Conservation (phyloP, 2,797 vertebrate genomes). For the Gambelia wislizenii region DNA sequence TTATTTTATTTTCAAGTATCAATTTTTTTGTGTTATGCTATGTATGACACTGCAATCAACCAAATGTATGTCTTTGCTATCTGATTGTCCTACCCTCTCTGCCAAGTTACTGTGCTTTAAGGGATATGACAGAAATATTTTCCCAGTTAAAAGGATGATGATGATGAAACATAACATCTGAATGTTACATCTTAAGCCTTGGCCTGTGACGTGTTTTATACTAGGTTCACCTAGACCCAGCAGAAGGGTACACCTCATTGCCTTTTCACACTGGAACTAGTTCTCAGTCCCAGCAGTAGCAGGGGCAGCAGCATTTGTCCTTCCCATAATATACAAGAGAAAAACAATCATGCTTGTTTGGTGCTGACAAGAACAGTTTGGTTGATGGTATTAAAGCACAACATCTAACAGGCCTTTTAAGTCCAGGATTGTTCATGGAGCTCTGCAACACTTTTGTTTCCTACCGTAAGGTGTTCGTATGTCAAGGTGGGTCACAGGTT, state of each 20-base stretch:
- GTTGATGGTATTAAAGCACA: background rate
- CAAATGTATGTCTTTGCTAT: constrained; percentile 51
- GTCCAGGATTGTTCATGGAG: background rate
- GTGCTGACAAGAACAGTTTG: background rate
- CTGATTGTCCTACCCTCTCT: too few relatives aligned
- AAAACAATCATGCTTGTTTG: background rate
- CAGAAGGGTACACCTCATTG: background rate
- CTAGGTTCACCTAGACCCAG: background rate
- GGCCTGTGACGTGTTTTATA: background rate
- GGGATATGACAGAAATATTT: background rate
- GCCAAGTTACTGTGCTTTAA: background rate
- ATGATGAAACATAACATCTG: background rate
- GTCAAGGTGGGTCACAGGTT: background rate
- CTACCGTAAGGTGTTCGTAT: background rate
- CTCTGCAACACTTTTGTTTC: background rate
- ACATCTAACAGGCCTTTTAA: background rate
- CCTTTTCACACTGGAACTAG: background rate
- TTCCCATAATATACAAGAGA: background rate
- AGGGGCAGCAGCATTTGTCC: background rate
- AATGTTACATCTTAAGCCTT: background rate
- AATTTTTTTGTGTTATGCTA: constrained; percentile 59
- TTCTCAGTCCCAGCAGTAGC: background rate
- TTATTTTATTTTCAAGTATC: constrained; percentile 61
- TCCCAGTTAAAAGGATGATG: background rate
- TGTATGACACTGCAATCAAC: constrained; percentile 76